Percentiles rank a stretch among this genome's conserved stretches.
Evolutionary conservation across 2,888 invertebrate species (phyloP).

Genomic region (Ganaspis brasiliensis): DNA sequence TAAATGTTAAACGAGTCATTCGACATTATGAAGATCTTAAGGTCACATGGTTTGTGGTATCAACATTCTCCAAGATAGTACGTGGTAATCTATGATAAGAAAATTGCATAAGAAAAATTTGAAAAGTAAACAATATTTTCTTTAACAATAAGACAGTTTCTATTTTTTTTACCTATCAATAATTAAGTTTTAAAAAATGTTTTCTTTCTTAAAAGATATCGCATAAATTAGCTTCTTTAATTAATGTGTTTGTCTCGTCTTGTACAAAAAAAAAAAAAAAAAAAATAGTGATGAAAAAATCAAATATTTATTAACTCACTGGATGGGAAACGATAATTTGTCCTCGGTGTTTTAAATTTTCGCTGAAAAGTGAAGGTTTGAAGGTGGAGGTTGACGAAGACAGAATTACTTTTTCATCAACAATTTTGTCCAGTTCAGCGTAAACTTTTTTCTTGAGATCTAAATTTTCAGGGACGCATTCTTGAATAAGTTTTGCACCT

Average conservation of each 20-base stretch:
- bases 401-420: slow-evolving; percentile 89
- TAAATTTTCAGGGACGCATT: slow-evolving; percentile 95
- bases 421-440: slow-evolving; percentile 88
- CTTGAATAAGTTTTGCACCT: slow-evolving; percentile 92
- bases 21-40: neutral
- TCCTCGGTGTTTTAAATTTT: slow-evolving; percentile 87
- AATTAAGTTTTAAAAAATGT: no score
- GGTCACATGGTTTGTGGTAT: slow-evolving; percentile 22
- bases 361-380: slow-evolving; percentile 92
- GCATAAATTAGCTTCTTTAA: no score
- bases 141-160: neutral
- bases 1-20: neutral
- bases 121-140: neutral
- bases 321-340: slow-evolving; percentile 94
- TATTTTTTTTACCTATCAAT: neutral
- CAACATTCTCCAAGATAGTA: slow-evolving; percentile 10
- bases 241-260: no score
- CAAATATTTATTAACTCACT: slow-evolving; percentile 77
- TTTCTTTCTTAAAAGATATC: no score
- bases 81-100: neutral
- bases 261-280: no score
- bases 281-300: neutral
- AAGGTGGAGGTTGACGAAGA: slow-evolving; percentile 98
- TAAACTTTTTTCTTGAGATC: slow-evolving; percentile 92
- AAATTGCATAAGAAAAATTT: neutral